A percentile compares a stretch with the other conserved stretches of the same genome.
Evolutionary conservation across 2,888 invertebrate genomes (phyloP).

Genomic region (Xanthorhoe spadicearia): DNA sequence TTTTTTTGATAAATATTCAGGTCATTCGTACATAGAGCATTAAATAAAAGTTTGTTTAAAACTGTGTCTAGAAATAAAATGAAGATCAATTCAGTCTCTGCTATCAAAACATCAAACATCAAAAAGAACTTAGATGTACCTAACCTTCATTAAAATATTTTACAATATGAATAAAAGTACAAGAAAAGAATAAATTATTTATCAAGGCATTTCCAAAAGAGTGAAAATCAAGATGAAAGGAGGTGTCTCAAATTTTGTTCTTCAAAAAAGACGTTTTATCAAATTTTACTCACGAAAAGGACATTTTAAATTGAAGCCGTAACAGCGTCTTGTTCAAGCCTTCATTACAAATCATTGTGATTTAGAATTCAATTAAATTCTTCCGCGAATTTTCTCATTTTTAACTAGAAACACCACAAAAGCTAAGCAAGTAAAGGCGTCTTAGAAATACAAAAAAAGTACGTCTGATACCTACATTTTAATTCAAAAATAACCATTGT

Average conservation of each 20-base stretch:
- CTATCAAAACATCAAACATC: background rate
- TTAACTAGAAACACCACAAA: conserved; percentile 23
- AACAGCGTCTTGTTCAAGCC: conserved; percentile 20
- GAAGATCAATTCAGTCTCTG: background rate
- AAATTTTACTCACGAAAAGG: conserved; percentile 5
- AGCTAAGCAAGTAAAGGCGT: background rate
- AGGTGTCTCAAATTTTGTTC: conserved; percentile 9
- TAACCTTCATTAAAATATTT: conserved; percentile 1
- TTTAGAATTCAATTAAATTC: conserved; percentile 33
- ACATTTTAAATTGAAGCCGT: conserved; percentile 24
- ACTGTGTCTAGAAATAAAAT: background rate
- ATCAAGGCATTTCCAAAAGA: conserved; percentile 5
- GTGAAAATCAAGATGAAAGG: background rate
- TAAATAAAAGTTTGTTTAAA: background rate
- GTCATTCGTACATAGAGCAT: too few relatives aligned
- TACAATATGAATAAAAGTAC: background rate
- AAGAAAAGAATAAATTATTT: conserved; percentile 7
- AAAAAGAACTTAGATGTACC: background rate
- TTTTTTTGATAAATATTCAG: too few relatives aligned
- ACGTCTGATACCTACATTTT: too few relatives aligned
- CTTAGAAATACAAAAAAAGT: background rate
- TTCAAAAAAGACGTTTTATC: conserved; percentile 6
- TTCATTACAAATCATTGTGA: conserved; percentile 24
- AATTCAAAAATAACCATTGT: too few relatives aligned
- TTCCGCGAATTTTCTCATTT: conserved; percentile 29